A percentile compares a stretch with the other conserved stretches of the same genome.
These are phyloP conservation scores for Metridium senile DNA, from an alignment of 92 coral and sea anemone genomes.

Conservation along the genomic window DNA sequence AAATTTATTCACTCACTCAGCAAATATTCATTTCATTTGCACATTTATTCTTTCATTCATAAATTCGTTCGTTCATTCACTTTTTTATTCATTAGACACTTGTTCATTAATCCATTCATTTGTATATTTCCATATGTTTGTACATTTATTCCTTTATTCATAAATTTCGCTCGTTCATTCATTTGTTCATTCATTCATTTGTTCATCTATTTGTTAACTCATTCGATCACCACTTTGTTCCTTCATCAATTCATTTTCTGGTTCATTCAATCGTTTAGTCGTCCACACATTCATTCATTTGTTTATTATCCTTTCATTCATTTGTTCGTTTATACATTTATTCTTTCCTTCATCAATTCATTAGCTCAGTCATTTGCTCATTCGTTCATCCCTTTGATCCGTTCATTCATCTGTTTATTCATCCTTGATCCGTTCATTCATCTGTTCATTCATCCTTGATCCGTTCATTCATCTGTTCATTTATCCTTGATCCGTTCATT, in stretches of 20 bases:
- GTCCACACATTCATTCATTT: too few relatives aligned
- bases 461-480: neutral
- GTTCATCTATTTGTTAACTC: too few relatives aligned
- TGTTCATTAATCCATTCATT: neutral
- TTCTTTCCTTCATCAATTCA: neutral
- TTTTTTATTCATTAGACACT: neutral
- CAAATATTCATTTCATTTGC: neutral
- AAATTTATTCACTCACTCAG: too few relatives aligned
- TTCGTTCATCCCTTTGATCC: neutral
- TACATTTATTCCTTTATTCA: too few relatives aligned
- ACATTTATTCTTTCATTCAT: neutral
- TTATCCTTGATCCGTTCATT: too few relatives aligned
- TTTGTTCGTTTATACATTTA: neutral
- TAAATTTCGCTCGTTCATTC: too few relatives aligned
- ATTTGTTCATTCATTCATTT: too few relatives aligned
- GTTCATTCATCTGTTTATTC: neutral
- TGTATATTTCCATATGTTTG: too few relatives aligned
- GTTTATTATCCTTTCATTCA: neutral
- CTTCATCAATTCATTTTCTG: neutral
- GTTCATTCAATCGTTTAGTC: too few relatives aligned
- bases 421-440: neutral
- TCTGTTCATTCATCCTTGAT: neutral
- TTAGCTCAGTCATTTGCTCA: too few relatives aligned
- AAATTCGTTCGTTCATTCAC: neutral
- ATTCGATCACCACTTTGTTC: neutral